Evolutionary conservation across 2,888 invertebrate genomes (phyloP).

Genomic region (Pterostichus niger): DNA sequence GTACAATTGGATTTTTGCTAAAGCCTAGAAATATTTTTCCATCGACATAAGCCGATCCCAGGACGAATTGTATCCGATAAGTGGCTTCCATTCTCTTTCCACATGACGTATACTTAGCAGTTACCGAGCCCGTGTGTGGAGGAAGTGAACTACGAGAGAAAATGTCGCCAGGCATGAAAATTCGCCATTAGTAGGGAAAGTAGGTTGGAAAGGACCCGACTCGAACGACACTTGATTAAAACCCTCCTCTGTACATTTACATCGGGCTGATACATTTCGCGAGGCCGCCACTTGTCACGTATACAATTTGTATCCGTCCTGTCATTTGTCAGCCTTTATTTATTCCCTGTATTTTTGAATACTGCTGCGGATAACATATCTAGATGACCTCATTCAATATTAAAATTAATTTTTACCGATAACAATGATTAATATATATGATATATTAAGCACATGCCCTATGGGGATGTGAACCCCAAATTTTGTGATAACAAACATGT

Average conservation of each 20-base stretch:
- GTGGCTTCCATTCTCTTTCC: neutral
- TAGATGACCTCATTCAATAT: constrained; percentile 49
- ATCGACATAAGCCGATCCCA: constrained; percentile 21
- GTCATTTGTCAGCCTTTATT: constrained; percentile 51
- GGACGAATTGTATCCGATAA: constrained; percentile 7
- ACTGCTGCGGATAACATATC: constrained; percentile 25
- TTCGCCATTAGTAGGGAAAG: constrained; percentile 50
- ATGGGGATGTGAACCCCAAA: no score
- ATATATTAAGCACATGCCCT: constrained; percentile 2
- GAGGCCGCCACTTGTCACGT: constrained; percentile 43
- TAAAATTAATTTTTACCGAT: constrained; percentile 44
- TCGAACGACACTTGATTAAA: constrained; percentile 50
- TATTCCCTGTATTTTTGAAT: constrained; percentile 44
- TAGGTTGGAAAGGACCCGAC: neutral
- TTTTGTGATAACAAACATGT: no score
- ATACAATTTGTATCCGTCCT: constrained; percentile 49
- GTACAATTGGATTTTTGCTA: neutral
- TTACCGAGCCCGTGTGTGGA: no score
- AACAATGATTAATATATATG: constrained; percentile 25
- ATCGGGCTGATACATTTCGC: constrained; percentile 26
- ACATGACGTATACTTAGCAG: no score
- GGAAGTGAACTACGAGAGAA: constrained; percentile 14
- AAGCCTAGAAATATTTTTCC: constrained; percentile 20
- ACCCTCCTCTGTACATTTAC: constrained; percentile 9
- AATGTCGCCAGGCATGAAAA: constrained; percentile 54